phyloP scores from a whole-genome alignment of 2,113 vertebrate species.

The Clupea harengus region DNA sequence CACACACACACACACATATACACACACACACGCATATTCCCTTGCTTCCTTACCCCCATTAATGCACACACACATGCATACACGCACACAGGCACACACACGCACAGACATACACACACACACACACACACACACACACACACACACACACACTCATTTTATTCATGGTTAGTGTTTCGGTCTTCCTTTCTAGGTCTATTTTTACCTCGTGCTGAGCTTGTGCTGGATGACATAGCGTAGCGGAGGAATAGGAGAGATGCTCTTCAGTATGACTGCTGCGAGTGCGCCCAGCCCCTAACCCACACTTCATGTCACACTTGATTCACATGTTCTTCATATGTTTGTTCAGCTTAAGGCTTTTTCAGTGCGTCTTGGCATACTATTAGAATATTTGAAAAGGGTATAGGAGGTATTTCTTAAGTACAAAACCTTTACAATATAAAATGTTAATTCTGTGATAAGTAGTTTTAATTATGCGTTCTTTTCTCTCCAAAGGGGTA shows the following conservation, averaged over 20 bases:
- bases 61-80: neutral
- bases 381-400: neutral
- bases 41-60: neutral
- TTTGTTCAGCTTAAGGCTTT: neutral
- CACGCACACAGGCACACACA: neutral
- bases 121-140: neutral
- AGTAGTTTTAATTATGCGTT: too few relatives aligned
- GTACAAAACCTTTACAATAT: neutral
- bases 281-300: neutral
- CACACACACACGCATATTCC: neutral
- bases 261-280: neutral
- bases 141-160: neutral
- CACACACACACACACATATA: neutral
- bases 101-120: neutral
- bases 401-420: neutral
- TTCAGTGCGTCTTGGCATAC: neutral
- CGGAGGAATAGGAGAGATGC: neutral
- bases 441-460: neutral
- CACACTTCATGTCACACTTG: neutral
- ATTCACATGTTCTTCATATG: neutral
- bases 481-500: neutral
- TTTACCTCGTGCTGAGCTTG: slow-evolving; percentile 1
- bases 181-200: neutral
- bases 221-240: neutral
- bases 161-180: neutral